Evolutionary conservation across 2,113 vertebrate genomes (phyloP).

Genomic region (human (Homo sapiens)): DNA sequence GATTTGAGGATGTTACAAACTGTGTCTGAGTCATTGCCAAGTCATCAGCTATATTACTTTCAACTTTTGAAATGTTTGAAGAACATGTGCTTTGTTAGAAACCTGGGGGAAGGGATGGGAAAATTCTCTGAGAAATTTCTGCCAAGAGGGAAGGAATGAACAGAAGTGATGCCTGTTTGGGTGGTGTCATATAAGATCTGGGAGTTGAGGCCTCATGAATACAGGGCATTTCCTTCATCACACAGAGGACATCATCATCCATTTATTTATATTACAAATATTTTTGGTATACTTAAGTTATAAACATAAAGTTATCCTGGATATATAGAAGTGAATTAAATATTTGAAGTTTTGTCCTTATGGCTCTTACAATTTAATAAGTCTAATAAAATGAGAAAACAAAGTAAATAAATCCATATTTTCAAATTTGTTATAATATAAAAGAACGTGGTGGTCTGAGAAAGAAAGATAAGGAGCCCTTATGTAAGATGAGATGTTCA

Average conservation of each 20-base stretch:
- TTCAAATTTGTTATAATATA: not conserved
- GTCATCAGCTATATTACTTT: not conserved
- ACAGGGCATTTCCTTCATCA: not conserved
- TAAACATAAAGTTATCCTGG: not conserved
- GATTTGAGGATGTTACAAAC: not conserved
- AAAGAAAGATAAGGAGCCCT: not conserved
- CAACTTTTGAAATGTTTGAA: not conserved
- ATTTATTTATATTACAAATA: not conserved
- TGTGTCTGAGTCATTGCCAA: not conserved
- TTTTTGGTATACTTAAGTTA: not conserved
- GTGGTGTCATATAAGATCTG: not conserved
- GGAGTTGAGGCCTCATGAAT: not conserved
- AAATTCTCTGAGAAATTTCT: not conserved
- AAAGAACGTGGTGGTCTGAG: not conserved
- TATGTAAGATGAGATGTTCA: accelerated
- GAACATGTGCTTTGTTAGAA: not conserved
- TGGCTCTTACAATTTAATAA: not conserved
- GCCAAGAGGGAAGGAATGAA: not conserved
- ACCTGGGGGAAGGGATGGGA: not conserved
- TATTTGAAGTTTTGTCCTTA: not conserved
- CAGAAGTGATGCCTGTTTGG: not conserved
- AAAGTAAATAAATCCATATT: not conserved
- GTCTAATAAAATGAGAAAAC: not conserved
- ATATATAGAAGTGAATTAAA: not conserved
- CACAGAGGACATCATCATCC: not conserved